Base-by-base conservation (phyloP, 2,888 invertebrate species). In the Xanthia togata region DNA sequence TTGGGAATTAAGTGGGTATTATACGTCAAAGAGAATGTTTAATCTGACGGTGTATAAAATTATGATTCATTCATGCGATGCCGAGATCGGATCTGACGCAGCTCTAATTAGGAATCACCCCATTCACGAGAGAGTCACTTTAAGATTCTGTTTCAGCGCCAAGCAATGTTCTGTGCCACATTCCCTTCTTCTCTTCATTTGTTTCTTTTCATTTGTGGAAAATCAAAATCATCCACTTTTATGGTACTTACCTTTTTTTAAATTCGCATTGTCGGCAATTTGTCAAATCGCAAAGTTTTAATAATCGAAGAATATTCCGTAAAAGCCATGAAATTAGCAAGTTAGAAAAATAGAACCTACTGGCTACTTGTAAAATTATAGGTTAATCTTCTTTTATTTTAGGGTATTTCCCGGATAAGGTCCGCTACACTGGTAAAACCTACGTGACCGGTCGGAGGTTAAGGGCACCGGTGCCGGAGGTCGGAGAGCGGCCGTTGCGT, bases 81-180 rank as follows among this genome's bases (percentile, higher is more conserved):
- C 65, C 53, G 71, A 62, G 70, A 83, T 69, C 55, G 70, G 57
- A 44, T 47, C 63, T 71, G 72, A 74, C 88, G 44, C 68, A 77
- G 77, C 73, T 68, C 79, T 85, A 85, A 85, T 85, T 87, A 87
- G 71, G 76, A 77, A 87, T 76, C 87, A 85, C 73, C 74, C 83
- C 55, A 76, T 78, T 77, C 79, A 71, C 31, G 1, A 60, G 35
- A 20, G 20, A 72, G 72, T 73, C 71, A 82, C 78, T 88, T 87
- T 87, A 87, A 78, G 86, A 85, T 79, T 87, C 86, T 82, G 79
- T 85, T 81, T 85, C 68, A 85, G 63, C 71, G 63, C 60, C 78
- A 76, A 87, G 81, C 82, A 85, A 76, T 72, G 82, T 85, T 78
- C 57, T 70, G 78, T 72, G 69, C 60, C 82, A 73, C 74, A 73